Evolutionary conservation across 2,888 invertebrate species (phyloP), one percentile per base, ranked within the genome.

Genomic region (Lampropteryx suffumata): DNA sequence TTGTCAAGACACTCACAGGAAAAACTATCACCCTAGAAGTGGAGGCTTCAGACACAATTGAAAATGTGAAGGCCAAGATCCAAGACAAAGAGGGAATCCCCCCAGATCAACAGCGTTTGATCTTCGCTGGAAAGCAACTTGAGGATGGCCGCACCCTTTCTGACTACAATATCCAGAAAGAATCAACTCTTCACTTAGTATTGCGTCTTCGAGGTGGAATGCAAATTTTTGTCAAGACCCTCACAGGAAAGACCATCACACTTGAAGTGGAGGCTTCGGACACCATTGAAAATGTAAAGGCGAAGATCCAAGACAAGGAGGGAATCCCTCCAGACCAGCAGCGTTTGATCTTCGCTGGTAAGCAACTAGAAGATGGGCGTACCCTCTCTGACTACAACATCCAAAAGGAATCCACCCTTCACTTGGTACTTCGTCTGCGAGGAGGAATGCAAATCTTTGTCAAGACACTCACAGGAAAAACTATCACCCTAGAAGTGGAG

Each of bases 391-490:
- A 73, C 21, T 73, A 73, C 17, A 73, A 73, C 10, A 82, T 83
- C 1, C 82, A 83, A 6, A 83, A 83, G 0, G 82, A 83, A 10
- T 83, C 82, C 0, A 83, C 82, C 0, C 67, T 83, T 0, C 83
- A 83, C 8, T 33, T 83, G 1, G 83, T 83, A 0, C 8, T 83
- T 0, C 79, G 83, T 68, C 73, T 83, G 0, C 67, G 79, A 21
- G 77, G 77, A 54, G 77, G 77, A 7, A 77, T 75, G 74, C 75
- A 77, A 47, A 75, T 77, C 6, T 77, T 77, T 21, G 76, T 77
- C 0, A 77, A 76, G 21, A 77, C 76, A 0, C 54, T 77, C 0
- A 77, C 76, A 12, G 76, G 76, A 1, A 77, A 77, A 11, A 77
- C 76, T 0, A 77, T 77, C 1, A 77, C 76, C 0, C 24, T 77